Percentiles rank a stretch among this genome's conserved stretches.
These are phyloP conservation scores for Harpalus rufipes DNA, from an alignment of 2,888 invertebrate genomes.

Conservation along the genomic window DNA sequence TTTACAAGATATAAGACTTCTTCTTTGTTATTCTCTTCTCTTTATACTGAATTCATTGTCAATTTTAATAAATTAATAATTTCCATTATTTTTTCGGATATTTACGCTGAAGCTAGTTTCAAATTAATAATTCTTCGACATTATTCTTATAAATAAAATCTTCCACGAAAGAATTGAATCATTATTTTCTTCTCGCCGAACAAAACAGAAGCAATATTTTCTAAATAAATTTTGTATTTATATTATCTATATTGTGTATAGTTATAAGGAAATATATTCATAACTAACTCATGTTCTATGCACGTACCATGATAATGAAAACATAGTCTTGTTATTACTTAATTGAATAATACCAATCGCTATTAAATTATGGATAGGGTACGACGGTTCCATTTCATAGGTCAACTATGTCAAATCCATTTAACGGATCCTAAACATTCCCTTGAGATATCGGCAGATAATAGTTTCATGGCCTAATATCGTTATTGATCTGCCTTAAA, in stretches of 20 bases:
- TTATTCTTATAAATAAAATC: too few species aligned
- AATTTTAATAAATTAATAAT: neutral
- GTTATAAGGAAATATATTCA: too few species aligned
- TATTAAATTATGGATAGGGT: neutral
- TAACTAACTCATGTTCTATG: neutral
- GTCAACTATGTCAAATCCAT: conserved; percentile 5
- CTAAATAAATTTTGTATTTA: too few species aligned
- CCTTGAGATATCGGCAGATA: neutral
- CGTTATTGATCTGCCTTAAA: neutral
- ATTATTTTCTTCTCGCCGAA: too few species aligned
- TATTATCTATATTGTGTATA: too few species aligned
- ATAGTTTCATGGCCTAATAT: conserved; percentile 6
- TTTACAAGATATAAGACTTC: conserved; percentile 5
- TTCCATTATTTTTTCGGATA: neutral
- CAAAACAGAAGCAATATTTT: too few species aligned
- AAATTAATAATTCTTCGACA: too few species aligned
- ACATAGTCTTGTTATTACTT: neutral
- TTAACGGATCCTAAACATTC: neutral
- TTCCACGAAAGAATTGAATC: too few species aligned
- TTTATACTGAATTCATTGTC: neutral
- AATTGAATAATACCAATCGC: neutral
- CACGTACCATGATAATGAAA: neutral
- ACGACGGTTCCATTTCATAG: neutral
- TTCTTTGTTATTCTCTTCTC: neutral
- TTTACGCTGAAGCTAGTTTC: too few species aligned